Conservation (phyloP, 2,113 vertebrate genomes). For the Aegithalos caudatus region DNA sequence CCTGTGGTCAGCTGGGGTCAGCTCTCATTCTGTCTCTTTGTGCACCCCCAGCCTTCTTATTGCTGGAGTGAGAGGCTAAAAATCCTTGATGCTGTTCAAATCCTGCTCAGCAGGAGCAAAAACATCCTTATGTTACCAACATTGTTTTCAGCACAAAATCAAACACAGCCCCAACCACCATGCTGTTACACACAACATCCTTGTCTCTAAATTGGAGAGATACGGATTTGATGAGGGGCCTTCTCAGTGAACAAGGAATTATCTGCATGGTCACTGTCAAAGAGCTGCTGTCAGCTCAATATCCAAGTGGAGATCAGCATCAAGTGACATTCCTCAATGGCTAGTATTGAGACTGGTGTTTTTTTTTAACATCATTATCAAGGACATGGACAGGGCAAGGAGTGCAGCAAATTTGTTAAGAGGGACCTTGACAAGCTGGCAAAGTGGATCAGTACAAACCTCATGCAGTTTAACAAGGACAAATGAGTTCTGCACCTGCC, state of each 20-base stretch:
- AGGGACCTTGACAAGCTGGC: neutral
- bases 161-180: neutral
- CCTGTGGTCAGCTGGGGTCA: neutral
- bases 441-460: fast-evolving
- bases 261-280: neutral
- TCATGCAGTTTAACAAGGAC: neutral
- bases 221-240: neutral
- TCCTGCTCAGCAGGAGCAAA: neutral
- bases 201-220: neutral
- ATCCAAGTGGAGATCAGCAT: neutral
- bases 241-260: neutral
- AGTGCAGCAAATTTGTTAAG: neutral
- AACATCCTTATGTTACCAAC: neutral
- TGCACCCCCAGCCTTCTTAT: neutral
- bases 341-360: fast-evolving
- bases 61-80: neutral
- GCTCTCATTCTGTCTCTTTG: neutral
- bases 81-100: neutral
- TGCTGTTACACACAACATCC: neutral
- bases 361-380: neutral
- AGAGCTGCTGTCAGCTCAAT: neutral
- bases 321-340: fast-evolving
- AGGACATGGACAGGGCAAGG: neutral
- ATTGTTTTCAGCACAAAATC: neutral
- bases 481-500: neutral